Evolutionary conservation across 2,797 vertebrate genomes (phyloP), one percentile per base, ranked within the genome.

Genomic region (Bovichtus diacanthus): DNA sequence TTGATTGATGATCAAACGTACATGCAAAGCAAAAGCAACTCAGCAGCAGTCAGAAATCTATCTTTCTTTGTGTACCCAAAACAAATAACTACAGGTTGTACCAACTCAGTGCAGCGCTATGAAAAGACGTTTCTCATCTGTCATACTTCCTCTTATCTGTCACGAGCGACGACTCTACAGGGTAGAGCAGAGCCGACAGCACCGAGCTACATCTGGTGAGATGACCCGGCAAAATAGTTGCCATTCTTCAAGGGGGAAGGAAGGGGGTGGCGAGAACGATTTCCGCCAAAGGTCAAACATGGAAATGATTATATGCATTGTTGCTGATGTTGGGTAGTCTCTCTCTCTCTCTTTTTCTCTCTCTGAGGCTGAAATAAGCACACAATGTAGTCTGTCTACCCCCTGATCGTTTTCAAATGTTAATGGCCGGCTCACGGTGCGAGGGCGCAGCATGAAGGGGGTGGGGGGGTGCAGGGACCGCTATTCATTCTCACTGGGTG

Each of bases 271-370:
- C 29, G 19, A 46, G 79, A 64, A 82, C 63, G 59, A 77, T 82
- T 85, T 90, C 82, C 54, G 53, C 76, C 67, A 74, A 74, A 81
- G 85, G 83, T 87, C 77, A 81, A 75, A 87, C 86, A 78, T 85
- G 83, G 84, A 90, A 86, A 83, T 88, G 56, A 89, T 88, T 84
- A 78, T 73, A n/a, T 64, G 82, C 60, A 84, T 79, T 87, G 84
- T 84, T 81, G 73, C 51, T 64, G 78, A 82, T 59, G 63, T 61
- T 19, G 62, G 51, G 61, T n/a, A 51, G 72, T 46, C 36, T 55
- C 53, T 56, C 34, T 61, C 13, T 50, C 23, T 43, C n/a, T 49
- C 46, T 65, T 15, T 23, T 13, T 46, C 13, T 49, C 3, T 6
- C 13, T 56, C 27, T 25, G 6, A 78, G 64, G 44, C 39, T 73